Evolutionary conservation across 2,888 invertebrate species (phyloP), one percentile per base, ranked within the genome.

Genomic region (Amphimallon solstitiale): DNA sequence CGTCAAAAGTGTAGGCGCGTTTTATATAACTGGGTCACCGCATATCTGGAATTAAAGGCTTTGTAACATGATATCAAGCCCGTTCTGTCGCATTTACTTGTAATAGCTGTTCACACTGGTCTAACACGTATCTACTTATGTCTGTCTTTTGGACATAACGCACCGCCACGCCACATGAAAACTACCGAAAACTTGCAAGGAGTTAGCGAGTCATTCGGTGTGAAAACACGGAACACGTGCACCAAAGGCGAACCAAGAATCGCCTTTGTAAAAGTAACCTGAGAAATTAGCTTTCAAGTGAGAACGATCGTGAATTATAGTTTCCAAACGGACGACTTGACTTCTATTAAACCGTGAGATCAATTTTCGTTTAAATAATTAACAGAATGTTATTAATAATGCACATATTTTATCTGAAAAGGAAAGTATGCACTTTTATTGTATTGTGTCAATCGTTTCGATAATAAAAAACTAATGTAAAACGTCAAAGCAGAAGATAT

Each of bases 71-170:
- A 56, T 56, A 35, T n/a, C 19, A 12, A 15, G 43, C 15, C 23
- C 56, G 56, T 56, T 38, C n/a, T 19, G 56, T 14, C 12, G 43
- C 35, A 56, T 56, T 56, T 40, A 19, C 19, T 19, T 40, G 21
- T 56, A 56, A 56, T 56, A 56, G 56, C 56, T 56, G 56, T 38
- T 56, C 38, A 56, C 56, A 23, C 21, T 37, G 14, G 7, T n/a
- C 19, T 38, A 38, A 56, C 56, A 56, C 56, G 56, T 56, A 21
- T 56, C 56, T 56, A 19, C 23, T 40, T 21, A 48, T n/a, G 23
- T 23, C 9, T n/a, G 6, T 19, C 19, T 45, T 45, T 17, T 2
- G 45, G 19, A 3, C 17, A 17, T 9, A 29, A 29, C 29, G 29
- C 29, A 29, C 29, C 29, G 29, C 29, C 29, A 5, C 29, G 5